Evolutionary conservation across 1,140 invertebrate species (phyloP), one percentile per base, ranked within the genome.

Genomic region (Diachasma alloeum): DNA sequence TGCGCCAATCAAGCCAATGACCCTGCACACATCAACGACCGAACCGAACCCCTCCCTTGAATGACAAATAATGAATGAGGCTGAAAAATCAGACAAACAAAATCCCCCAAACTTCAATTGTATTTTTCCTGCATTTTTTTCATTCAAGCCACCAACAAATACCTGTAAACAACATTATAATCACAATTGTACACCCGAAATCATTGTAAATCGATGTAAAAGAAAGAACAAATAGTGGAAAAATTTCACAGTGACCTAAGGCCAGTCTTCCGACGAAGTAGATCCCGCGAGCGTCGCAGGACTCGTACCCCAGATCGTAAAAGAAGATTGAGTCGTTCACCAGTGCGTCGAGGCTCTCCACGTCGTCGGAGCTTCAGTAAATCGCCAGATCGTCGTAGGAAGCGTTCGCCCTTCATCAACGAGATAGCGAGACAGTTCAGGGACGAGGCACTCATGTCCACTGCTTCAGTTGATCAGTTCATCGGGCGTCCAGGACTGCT

Each of bases 331-430:
- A 88, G 84, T 46, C 78, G 80, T 56, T 81, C 80, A 11, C 78
- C 80, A n/a, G 46, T 37, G 13, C 37, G 77, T 74, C 78, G 78
- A 22, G 46, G 56, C 0, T 76, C 53, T 66, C 67, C 80, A 72
- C 42, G 87, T 24, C 84, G 86, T 53, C 83, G 86, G 2, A 83
- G 80, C 22, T 80, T 81, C 6, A 81, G 83, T 73, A 82, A 85
- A 59, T 88, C 88, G 0, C 73, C 82, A 11, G 80, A 83, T 22
- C 85, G 84, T 36, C 87, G 88, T 0, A 81, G 88, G 15, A 87
- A 86, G 63, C 84, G 88, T 10, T 89, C 89, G 10, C 88, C 89
- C 0, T 89, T 89, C 39, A 86, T 89, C 63, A 87, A 90, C 42
- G 87, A 89, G 75, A 79, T 90, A 17, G 83, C 84, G 0, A 81